Conservation (phyloP, 2,113 vertebrate species). For the Ursus arctos region DNA sequence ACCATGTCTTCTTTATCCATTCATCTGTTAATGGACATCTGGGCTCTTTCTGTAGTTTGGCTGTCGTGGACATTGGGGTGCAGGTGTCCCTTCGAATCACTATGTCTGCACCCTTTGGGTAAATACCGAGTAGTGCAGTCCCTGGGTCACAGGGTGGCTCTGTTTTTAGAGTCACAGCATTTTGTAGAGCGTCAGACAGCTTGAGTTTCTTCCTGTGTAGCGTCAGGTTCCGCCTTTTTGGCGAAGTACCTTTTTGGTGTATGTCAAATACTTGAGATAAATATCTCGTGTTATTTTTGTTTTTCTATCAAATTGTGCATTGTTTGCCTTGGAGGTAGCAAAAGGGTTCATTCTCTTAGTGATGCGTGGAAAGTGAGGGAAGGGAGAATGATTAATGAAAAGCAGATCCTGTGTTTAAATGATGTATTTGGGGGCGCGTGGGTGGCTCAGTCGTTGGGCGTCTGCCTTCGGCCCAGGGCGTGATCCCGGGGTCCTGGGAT, state of each 20-base stretch:
- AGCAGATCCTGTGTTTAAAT: not conserved
- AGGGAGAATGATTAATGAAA: not conserved
- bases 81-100: too few species aligned
- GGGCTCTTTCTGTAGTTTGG: too few species aligned
- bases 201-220: slow-evolving; percentile 5
- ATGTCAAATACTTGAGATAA: slow-evolving; percentile 12
- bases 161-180: not conserved
- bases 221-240: not conserved
- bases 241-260: not conserved
- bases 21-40: not conserved
- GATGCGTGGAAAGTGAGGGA: not conserved
- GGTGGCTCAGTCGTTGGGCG: too few species aligned
- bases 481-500: too few species aligned
- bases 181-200: not conserved
- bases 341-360: not conserved
- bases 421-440: not conserved
- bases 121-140: too few species aligned
- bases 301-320: slow-evolving; percentile 21
- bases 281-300: not conserved
- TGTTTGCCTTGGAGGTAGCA: not conserved
- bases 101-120: too few species aligned
- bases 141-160: too few species aligned
- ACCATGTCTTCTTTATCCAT: too few species aligned
- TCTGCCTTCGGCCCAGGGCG: too few species aligned
- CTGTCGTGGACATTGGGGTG: too few species aligned